A percentile compares a stretch with the other conserved stretches of the same genome.
Evolutionary conservation across 2,113 vertebrate genomes (phyloP).

Genomic region (Poeciliopsis prolifica): DNA sequence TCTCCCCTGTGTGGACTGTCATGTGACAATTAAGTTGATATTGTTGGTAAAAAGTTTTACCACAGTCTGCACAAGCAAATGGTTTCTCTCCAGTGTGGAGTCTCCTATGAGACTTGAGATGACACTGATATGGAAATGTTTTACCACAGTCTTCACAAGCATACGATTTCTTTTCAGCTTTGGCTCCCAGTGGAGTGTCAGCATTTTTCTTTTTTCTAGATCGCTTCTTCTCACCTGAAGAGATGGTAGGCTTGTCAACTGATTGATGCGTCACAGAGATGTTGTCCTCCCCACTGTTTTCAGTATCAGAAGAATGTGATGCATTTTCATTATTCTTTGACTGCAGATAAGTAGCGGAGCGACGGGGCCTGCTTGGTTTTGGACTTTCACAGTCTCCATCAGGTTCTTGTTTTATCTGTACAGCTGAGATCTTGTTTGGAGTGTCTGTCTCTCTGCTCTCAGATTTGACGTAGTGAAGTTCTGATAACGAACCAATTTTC

Average conservation of each 20-base stretch:
- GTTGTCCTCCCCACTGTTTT: conserved; percentile 5
- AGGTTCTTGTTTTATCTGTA: conserved; percentile 4
- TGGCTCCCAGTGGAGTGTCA: not conserved
- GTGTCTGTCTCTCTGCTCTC: not conserved
- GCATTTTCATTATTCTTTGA: not conserved
- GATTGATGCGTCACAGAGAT: not conserved
- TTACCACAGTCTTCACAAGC: not conserved
- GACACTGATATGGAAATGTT: not conserved
- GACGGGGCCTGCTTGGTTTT: not conserved
- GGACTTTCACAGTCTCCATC: conserved; percentile 2
- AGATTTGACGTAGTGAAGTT: conserved; percentile 9
- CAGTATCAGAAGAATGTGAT: conserved; percentile 3
- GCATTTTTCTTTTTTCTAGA: not conserved
- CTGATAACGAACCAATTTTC: not conserved
- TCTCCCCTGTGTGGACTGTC: not conserved
- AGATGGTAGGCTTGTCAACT: not conserved
- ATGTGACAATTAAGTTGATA: not conserved
- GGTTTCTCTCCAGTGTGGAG: not conserved
- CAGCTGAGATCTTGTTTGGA: conserved; percentile 9
- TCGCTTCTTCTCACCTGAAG: not conserved
- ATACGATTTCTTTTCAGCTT: not conserved
- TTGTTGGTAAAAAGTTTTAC: not conserved
- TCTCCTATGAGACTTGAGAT: not conserved
- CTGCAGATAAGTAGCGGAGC: not conserved
- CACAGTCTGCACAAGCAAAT: not conserved